A percentile compares a stretch with the other conserved stretches of the same genome.
Conservation (phyloP, 2,888 invertebrate species). For the Drosophila ochracea region DNA sequence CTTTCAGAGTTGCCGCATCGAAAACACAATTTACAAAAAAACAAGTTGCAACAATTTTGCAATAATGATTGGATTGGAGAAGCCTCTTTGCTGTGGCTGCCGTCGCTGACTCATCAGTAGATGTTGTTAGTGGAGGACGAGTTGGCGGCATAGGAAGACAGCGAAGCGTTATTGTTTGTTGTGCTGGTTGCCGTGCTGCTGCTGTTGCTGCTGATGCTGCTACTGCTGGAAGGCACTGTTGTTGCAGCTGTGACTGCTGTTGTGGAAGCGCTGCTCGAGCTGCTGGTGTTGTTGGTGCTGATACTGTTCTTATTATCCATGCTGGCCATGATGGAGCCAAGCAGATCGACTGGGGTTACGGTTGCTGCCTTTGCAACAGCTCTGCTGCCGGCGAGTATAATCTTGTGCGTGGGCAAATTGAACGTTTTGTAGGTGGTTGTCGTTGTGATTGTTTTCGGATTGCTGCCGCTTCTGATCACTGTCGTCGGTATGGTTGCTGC, state of each 20-base stretch:
- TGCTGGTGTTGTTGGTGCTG: conserved; percentile 47
- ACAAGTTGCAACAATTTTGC: conserved; percentile 46
- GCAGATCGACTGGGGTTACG: conserved; percentile 78
- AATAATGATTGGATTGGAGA: conserved; percentile 30
- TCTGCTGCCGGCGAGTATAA: conserved; percentile 63
- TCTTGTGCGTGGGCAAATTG: conserved; percentile 69
- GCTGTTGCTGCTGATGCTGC: conserved; percentile 12
- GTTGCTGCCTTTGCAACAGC: conserved; percentile 44
- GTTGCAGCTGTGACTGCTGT: conserved; percentile 26
- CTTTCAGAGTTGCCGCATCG: conserved; percentile 27
- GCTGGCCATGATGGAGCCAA: conserved; percentile 85
- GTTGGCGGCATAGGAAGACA: conserved; percentile 54
- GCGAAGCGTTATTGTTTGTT: conserved; percentile 40
- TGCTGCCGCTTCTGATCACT: conserved; percentile 17
- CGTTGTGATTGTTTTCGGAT: conserved; percentile 17
- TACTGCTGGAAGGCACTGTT: conserved; percentile 4
- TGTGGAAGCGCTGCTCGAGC: conserved; percentile 17
- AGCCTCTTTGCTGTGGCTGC: conserved; percentile 60
- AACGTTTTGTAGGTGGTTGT: conserved; percentile 70
- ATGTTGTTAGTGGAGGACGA: conserved; percentile 51
- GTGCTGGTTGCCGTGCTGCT: conserved; percentile 40
- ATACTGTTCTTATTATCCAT: conserved; percentile 83
- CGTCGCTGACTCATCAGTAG: conserved; percentile 53
- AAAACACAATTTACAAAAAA: conserved; percentile 43
- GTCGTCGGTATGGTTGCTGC: conserved; percentile 10